Base-by-base conservation (phyloP, 2,113 vertebrate species). In the Cettia cetti region DNA sequence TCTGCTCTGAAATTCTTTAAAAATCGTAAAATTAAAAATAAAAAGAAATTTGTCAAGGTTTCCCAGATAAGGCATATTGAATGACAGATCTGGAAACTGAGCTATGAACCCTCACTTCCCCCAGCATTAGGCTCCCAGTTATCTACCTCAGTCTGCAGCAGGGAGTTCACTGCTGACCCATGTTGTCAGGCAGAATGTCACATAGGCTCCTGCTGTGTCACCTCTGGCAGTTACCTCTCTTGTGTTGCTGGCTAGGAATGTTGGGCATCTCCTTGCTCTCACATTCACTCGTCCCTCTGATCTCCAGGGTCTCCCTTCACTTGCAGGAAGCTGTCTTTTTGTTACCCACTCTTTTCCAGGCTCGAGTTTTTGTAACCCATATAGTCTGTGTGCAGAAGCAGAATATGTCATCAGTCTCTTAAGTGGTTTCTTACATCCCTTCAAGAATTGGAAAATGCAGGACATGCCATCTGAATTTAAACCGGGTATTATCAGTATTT, bases 1-100 rank as follows among this genome's bases (percentile, higher is more conserved):
- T 87, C 75, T 74, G 9, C 22, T 95, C 66, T 95, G 81, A 75
- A 90, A 91, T 87, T 56, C 16, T 74, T 80, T 79, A 88, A 85
- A 49, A 89, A 68, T 77, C 10, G 9, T 49, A 27, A 56, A 49
- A 66, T 63, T 66, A 63, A 92, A 95, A 92, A 50, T 47, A 45
- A 57, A 40, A 91, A 76, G n/a, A 17, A 68, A 59, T 6, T 21
- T 60, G 18, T 69, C 45, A 91, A 66, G 23, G 33, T 92, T 75
- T 92, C 45, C 57, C 26, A 77, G 31, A 45, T 28, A 11, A 86
- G 23, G 7, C 39, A 77, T 12, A 33, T 13, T 83, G 64, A 83
- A 66, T 61, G 75, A 63, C 54, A 47, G 42, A 27, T 70, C 18
- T 77, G 26, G 18, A 11, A 30, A 24, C 33, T 75, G 27, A 92